Conservation (phyloP, 92 coral and sea anemone genomes). For the Desmophyllum pertusum region DNA sequence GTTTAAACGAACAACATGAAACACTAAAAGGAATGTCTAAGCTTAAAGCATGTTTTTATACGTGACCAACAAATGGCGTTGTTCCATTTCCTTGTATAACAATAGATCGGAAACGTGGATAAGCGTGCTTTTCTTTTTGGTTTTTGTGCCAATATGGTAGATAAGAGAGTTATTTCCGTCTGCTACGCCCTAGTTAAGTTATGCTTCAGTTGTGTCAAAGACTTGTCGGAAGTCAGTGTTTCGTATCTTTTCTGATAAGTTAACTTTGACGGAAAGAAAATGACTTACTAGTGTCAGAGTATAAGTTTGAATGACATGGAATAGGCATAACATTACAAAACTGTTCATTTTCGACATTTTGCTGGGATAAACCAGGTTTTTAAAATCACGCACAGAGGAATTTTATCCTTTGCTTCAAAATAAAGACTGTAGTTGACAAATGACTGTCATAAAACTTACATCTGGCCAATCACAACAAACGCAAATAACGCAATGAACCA, state of each 20-base stretch:
- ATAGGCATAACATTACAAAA: neutral
- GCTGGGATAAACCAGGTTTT: neutral
- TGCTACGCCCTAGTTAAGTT: neutral
- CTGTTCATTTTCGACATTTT: neutral
- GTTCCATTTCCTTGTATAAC: neutral
- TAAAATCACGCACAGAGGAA: neutral
- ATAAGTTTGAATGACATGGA: neutral
- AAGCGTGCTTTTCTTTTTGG: neutral
- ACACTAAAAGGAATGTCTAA: too few relatives aligned
- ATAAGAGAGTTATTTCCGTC: constrained; percentile 1
- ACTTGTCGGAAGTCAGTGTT: neutral
- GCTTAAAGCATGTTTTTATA: neutral
- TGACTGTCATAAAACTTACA: too few relatives aligned
- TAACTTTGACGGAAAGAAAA: neutral
- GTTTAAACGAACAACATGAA: too few relatives aligned
- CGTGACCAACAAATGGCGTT: neutral
- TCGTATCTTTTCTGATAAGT: neutral
- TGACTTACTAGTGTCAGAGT: neutral
- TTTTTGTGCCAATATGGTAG: neutral
- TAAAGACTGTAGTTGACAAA: too few relatives aligned
- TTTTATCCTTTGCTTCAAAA: neutral
- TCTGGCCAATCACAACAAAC: neutral
- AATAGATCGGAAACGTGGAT: neutral
- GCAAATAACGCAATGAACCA: neutral
- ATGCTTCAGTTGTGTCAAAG: neutral